Percentiles rank a stretch among this genome's conserved stretches.
phyloP scores from a whole-genome alignment of 2,888 invertebrate genomes.

The Elgonia sp. region DNA sequence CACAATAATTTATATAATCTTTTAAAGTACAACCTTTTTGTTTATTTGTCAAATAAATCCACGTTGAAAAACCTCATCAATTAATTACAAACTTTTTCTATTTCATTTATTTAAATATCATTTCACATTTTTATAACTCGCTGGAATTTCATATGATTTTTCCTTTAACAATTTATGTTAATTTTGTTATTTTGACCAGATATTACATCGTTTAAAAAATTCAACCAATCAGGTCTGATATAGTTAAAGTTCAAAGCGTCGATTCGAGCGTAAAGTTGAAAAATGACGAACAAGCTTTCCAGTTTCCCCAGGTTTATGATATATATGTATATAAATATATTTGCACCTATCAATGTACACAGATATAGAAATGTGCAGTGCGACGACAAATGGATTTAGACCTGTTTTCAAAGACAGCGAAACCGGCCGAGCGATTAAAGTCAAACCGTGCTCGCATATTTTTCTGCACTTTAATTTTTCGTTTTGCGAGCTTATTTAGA shows the following conservation, averaged over 20 bases:
- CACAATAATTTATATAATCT: too few relatives aligned
- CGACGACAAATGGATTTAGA: conserved; percentile 23
- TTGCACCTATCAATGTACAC: neutral
- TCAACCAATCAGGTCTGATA: conserved; percentile 6
- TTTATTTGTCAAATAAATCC: too few relatives aligned
- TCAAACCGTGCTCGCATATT: conserved; percentile 10
- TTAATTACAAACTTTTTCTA: too few relatives aligned
- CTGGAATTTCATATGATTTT: too few relatives aligned
- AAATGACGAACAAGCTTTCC: conserved; percentile 11
- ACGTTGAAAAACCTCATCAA: too few relatives aligned
- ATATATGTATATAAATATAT: conserved; percentile 13
- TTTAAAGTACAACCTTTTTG: too few relatives aligned
- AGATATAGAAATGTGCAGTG: conserved; percentile 4
- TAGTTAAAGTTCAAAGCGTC: conserved; percentile 19
- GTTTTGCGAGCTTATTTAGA: conserved; percentile 28
- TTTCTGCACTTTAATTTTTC: conserved; percentile 4
- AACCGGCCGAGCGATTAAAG: conserved; percentile 37
- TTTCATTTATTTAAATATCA: too few relatives aligned
- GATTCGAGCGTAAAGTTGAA: conserved; percentile 22
- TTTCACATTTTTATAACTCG: too few relatives aligned
- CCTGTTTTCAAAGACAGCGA: conserved; percentile 37
- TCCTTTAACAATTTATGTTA: too few relatives aligned
- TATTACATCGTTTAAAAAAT: conserved; percentile 9
- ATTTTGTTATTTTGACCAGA: neutral
- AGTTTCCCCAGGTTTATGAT: neutral